Percentiles rank a stretch among this genome's conserved stretches.
phyloP scores from a whole-genome alignment of 2,888 invertebrate genomes.

The Xylocampa areola region DNA sequence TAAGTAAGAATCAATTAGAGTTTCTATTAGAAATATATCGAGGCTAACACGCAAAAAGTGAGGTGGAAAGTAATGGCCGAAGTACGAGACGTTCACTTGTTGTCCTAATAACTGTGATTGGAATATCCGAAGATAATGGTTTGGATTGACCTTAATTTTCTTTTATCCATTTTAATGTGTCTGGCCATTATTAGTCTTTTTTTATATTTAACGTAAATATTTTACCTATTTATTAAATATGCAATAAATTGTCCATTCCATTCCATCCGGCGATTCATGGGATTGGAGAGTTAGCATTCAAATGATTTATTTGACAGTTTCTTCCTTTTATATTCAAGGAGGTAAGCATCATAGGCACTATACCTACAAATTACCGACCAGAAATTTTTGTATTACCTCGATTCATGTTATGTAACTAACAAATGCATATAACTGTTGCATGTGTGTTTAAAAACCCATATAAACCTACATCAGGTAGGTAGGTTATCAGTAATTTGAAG shows the following conservation, averaged over 20 bases:
- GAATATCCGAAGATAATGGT: conserved; percentile 2
- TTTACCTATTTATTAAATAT: no score
- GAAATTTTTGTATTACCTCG: conserved; percentile 31
- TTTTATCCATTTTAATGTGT: neutral
- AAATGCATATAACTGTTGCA: neutral
- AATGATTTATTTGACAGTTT: conserved; percentile 29
- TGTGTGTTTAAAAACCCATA: neutral
- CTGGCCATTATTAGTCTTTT: neutral
- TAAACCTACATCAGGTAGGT: no score
- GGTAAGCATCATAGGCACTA: conserved; percentile 4
- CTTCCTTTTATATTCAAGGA: conserved; percentile 12
- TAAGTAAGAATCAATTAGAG: conserved; percentile 62
- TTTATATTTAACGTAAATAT: no score
- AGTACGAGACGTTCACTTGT: conserved; percentile 18
- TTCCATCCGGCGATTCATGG: conserved; percentile 4
- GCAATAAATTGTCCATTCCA: no score
- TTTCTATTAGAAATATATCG: conserved; percentile 7
- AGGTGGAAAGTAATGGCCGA: conserved; percentile 6
- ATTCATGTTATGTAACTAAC: conserved; percentile 21
- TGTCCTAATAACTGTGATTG: conserved; percentile 19
- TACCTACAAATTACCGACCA: conserved; percentile 2
- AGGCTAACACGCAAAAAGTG: conserved; percentile 31
- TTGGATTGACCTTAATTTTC: neutral
- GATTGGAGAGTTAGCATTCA: conserved; percentile 7
- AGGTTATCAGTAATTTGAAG: no score